Evolutionary conservation across 2,888 invertebrate species (phyloP).

Genomic region (Callyntrura guangdongensis): DNA sequence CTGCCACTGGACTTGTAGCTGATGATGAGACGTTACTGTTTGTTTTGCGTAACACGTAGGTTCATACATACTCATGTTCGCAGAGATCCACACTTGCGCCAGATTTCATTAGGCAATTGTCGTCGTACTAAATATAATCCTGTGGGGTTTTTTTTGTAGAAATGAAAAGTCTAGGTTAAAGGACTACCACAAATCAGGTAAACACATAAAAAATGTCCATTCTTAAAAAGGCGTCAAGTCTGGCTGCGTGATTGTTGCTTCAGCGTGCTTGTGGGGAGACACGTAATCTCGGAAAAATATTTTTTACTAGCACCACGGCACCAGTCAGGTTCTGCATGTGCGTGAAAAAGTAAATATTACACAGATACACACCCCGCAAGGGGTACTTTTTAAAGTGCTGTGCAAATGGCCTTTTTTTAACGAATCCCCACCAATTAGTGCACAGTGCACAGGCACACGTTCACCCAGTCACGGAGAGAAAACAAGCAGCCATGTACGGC

Average conservation of each 20-base stretch:
- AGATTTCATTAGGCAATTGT: neutral
- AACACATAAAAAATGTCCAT: neutral
- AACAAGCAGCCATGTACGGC: neutral
- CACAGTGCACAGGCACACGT: neutral
- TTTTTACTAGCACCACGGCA: neutral
- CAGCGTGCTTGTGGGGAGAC: neutral
- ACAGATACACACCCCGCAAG: neutral
- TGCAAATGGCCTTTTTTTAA: slow-evolving; percentile 16
- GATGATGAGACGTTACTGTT: neutral
- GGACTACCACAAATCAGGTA: slow-evolving; percentile 28
- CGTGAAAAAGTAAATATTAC: neutral
- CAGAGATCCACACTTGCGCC: neutral
- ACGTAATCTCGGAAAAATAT: slow-evolving; percentile 17
- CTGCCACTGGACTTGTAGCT: neutral
- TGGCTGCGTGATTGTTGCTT: slow-evolving; percentile 19
- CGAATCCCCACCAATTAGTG: slow-evolving; percentile 16
- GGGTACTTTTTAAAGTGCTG: slow-evolving; percentile 28
- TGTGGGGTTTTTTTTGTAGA: neutral
- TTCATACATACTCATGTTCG: neutral
- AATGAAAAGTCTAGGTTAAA: slow-evolving; percentile 41
- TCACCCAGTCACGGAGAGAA: neutral
- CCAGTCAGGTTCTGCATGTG: neutral
- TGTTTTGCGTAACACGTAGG: slow-evolving; percentile 49
- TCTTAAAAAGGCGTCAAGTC: slow-evolving; percentile 48
- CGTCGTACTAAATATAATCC: neutral